Percentiles rank a stretch among this genome's conserved stretches.
Evolutionary conservation across 2,797 vertebrate genomes (phyloP).

Genomic region (Lithobates sylvaticus): DNA sequence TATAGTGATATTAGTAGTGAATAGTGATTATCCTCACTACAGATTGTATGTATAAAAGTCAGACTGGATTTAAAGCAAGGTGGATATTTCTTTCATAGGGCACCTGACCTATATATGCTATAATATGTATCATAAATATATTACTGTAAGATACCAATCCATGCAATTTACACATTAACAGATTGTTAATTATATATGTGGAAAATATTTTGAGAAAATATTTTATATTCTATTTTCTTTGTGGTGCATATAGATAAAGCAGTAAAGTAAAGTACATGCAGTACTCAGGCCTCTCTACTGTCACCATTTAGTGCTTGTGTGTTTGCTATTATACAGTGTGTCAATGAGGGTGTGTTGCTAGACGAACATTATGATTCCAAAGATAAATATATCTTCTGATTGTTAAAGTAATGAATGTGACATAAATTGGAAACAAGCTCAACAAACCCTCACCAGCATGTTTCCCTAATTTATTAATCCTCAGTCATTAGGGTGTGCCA

Average conservation of each 20-base stretch:
- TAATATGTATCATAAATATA: not conserved
- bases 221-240: too few species aligned
- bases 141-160: not conserved
- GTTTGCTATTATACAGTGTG: not conserved
- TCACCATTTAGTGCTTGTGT: not conserved
- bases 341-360: not conserved
- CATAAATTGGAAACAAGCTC: not conserved
- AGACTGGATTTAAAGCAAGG: too few species aligned
- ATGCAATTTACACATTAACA: not conserved
- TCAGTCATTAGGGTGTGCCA: conserved; percentile 32
- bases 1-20: too few species aligned
- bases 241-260: not conserved
- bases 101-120: too few species aligned
- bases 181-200: not conserved
- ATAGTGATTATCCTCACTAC: too few species aligned
- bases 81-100: too few species aligned
- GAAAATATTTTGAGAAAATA: too few species aligned
- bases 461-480: conserved; percentile 22
- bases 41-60: too few species aligned
- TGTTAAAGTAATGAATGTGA: conserved; percentile 22
- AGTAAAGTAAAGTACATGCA: not conserved
- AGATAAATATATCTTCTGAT: conserved; percentile 26
- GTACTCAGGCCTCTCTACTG: not conserved
- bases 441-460: conserved; percentile 7
- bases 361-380: not conserved